Evolutionary conservation across 1,140 invertebrate species (phyloP), one percentile per base, ranked within the genome.

Genomic region (Cyclargus thomasi): DNA sequence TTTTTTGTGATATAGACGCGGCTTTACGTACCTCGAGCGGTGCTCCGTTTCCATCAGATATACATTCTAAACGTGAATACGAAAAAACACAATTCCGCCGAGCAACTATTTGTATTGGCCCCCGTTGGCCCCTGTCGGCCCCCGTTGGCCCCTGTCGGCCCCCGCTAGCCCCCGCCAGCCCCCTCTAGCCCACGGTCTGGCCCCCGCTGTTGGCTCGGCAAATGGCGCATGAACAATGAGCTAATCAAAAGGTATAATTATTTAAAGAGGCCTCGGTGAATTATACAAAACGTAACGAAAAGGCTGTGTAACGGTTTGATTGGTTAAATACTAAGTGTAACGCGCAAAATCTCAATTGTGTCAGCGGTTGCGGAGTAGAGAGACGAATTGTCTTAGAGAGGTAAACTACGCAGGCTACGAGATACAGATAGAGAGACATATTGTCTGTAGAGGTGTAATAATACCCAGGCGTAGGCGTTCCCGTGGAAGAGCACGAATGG

Each of bases 31-130:
- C 55, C 55, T 20, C 55, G 1, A 20, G 55, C 55, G 55, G 5
- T 10, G 20, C 63, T 64, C 63, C 10, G 36, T 64, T 53, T 64
- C 20, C 63, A 59, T 59, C 20, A 11, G 55, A 59, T 59, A 59
- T 1, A 47, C 39, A 47, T 59, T 59, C 55, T 59, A 59, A 59
- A 59, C 18, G 55, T 21, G 20, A 21, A 59, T 59, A 59, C 55
- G 55, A 59, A 59, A 59, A 59, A 59, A 59, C 20, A 59, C 55
- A 59, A 59, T 59, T 59, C 20, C 17, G 18, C 18, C 55, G 55
- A 59, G 18, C 18, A 59, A 59, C 55, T 59, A 59, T 59, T 59
- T 59, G 55, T 11, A 59, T 20, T 20, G 55, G 1, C n/a, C 53
- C 39, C 39, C 39, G 14, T 1, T 47, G 10, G 29, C 29, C 29